phyloP scores from a whole-genome alignment of 2,888 invertebrate species.

The Aporophyla nigra region DNA sequence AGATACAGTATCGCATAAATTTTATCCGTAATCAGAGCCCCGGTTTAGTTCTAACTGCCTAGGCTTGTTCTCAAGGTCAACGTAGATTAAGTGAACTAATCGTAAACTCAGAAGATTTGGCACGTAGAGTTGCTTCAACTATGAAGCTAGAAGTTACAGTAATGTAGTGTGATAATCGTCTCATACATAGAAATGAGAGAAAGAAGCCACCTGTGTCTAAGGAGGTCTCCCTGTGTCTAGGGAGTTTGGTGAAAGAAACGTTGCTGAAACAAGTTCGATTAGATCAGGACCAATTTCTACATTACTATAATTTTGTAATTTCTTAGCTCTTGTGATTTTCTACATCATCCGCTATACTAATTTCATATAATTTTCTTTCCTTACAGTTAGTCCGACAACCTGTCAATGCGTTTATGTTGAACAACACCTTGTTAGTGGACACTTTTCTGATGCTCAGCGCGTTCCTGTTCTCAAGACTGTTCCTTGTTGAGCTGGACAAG shows the following conservation, averaged over 20 bases:
- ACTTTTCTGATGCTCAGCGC: constrained; percentile 93
- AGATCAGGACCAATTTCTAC: not conserved
- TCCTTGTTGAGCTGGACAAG: constrained; percentile 93
- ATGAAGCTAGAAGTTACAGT: not conserved
- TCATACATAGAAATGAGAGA: constrained; percentile 15
- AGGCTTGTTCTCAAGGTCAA: constrained; percentile 36
- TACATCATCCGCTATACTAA: not conserved
- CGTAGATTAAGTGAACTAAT: constrained; percentile 34
- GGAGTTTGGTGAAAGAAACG: not conserved
- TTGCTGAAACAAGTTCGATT: not conserved
- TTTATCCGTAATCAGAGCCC: constrained; percentile 56
- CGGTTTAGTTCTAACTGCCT: constrained; percentile 44
- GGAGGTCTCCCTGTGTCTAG: not conserved
- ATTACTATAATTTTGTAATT: not conserved
- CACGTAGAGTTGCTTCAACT: constrained; percentile 24
- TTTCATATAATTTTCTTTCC: not conserved
- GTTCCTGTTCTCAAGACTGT: constrained; percentile 93
- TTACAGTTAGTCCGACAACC: constrained; percentile 90
- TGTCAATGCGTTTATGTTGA: constrained; percentile 92
- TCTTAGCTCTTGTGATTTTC: not conserved
- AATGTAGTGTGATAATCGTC: constrained; percentile 7
- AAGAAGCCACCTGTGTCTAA: not conserved
- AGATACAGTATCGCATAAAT: constrained; percentile 53
- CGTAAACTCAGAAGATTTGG: constrained; percentile 11
- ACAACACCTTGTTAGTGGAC: constrained; percentile 93